These are phyloP conservation scores for Aulostomus chinensis DNA, from an alignment of 2,797 vertebrate genomes.

Conservation along the genomic window DNA sequence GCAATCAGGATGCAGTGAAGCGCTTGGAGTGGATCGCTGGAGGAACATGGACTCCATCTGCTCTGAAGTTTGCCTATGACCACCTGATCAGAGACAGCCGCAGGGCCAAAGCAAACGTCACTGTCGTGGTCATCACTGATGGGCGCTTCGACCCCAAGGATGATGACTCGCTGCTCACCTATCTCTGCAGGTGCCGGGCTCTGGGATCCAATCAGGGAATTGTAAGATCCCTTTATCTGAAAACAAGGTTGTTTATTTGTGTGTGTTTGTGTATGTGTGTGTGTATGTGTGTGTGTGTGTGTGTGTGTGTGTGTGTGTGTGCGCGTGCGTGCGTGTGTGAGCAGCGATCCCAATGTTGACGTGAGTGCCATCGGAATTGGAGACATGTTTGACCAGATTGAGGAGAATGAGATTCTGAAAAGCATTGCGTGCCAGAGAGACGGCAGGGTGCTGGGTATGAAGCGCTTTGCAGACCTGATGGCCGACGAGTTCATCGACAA, in stretches of 20 bases:
- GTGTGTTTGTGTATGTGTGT: too few species aligned
- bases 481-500: constrained; percentile 94
- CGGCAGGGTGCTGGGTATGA: constrained; percentile 89
- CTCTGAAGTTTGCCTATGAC: constrained; percentile 95
- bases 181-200: constrained; percentile 79
- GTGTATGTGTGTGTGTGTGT: too few species aligned
- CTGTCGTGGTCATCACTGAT: constrained; percentile 95
- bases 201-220: not conserved
- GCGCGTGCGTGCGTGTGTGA: constrained; percentile 7
- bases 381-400: constrained; percentile 91
- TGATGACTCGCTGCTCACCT: constrained; percentile 85
- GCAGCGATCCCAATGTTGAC: constrained; percentile 73
- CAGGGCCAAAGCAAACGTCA: constrained; percentile 90
- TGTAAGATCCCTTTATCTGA: not conserved
- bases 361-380: constrained; percentile 97
- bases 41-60: constrained; percentile 96
- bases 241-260: constrained; percentile 11
- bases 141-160: constrained; percentile 96
- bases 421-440: constrained; percentile 88
- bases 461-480: constrained; percentile 92
- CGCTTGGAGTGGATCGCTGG: constrained; percentile 96
- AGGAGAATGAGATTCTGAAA: constrained; percentile 89
- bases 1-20: constrained; percentile 87
- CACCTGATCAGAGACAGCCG: constrained; percentile 91
- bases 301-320: too few species aligned